A percentile compares a stretch with the other conserved stretches of the same genome.
These are phyloP conservation scores for Suricata suricatta DNA, from an alignment of 2,113 vertebrate genomes.

Conservation along the genomic window DNA sequence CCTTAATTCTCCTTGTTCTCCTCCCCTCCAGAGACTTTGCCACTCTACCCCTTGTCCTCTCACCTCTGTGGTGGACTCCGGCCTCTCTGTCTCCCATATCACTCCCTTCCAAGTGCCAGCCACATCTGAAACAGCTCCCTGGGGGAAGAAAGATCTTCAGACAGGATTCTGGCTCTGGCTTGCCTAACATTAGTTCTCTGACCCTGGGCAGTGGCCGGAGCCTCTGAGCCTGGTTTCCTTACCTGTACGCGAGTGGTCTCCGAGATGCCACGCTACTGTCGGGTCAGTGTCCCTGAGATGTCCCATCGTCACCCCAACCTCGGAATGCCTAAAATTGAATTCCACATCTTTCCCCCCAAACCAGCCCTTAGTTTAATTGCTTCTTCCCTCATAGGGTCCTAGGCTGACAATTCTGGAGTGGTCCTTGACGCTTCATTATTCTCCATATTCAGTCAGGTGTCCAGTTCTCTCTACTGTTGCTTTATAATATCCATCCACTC, in stretches of 20 bases:
- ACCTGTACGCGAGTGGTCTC: no score
- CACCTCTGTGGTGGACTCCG: neutral
- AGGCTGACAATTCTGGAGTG: neutral
- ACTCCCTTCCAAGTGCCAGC: neutral
- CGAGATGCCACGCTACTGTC: fast-evolving
- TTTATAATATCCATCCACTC: no score
- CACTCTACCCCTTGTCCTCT: neutral
- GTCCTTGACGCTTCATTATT: neutral
- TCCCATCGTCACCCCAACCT: neutral
- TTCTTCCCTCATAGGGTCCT: neutral
- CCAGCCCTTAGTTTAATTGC: neutral
- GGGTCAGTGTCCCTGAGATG: neutral
- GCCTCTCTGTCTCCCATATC: neutral
- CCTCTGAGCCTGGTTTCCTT: neutral
- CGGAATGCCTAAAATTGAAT: neutral
- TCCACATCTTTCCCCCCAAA: neutral
- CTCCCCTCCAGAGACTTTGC: neutral
- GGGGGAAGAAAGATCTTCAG: neutral
- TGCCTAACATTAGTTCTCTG: neutral
- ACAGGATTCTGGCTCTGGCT: neutral
- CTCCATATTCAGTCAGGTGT: neutral
- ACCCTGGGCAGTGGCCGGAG: no score
- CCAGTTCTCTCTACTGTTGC: neutral
- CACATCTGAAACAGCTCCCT: neutral
- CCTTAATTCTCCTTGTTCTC: neutral